Base-by-base conservation (phyloP, 2,888 invertebrate species). In the Dastarcus helophoroides region DNA sequence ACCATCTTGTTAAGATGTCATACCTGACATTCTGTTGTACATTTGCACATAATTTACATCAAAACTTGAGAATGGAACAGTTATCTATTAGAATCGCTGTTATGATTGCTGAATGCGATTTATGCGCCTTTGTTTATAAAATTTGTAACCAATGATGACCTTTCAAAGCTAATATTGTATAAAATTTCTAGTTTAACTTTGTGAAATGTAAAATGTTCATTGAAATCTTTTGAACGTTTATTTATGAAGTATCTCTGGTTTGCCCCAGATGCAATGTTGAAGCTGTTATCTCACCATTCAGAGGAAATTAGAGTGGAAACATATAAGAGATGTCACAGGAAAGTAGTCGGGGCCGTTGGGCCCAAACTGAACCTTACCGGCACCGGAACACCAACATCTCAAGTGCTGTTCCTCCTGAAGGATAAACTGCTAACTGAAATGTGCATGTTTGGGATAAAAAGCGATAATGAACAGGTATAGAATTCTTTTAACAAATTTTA, bases 361-460 rank as follows among this genome's bases (percentile, higher is more conserved):
- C 67, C 71, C 3, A 68, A 68, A 42, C 43, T 52, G 21, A 54
- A 53, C 36, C 33, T 41, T 8, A 41, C 48, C 5, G 42, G 45
- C 15, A 33, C 34, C 10, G 45, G 48, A 16, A 47, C 63, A 49
- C 48, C 51, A 28, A 73, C 72, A 44, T 46, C 55, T 68, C 40
- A 63, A 54, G 22, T 66, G 68, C 49, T 51, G 3, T 66, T 77
- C 50, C 47, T 79, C 22, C 62, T 71, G 34, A 68, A 73, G 38
- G 61, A 71, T 9, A 63, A 63, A 23, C 56, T 79, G 28, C 48
- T 80, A 29, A 70, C 65, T 2, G 78, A 79, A 60, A 72, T 79
- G 17, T 67, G 73, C 36, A 68, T 70, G 41, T 71, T 74, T 49
- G 79, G 79, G 24, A 46, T 73, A 7, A 64, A 62, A 6, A 67